Evolutionary conservation across 2,888 invertebrate genomes (phyloP), one percentile per base, ranked within the genome.

Genomic region (Byasa hedistus): DNA sequence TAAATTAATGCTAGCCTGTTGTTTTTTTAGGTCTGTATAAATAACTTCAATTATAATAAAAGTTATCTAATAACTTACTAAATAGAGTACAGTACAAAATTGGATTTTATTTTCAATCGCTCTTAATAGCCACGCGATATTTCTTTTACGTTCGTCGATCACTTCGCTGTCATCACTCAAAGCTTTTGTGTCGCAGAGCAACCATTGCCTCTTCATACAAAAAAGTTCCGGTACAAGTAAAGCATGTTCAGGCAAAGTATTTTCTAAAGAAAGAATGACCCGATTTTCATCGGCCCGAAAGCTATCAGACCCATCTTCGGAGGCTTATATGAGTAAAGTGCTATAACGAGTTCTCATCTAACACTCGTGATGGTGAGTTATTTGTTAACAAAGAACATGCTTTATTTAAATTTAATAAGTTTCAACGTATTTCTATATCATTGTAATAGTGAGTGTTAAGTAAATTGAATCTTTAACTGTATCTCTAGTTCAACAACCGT

Each of bases 181-280:
- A 17, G 58, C 62, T 19, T 54, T 66, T 66, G 57, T 62, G 57
- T 61, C 44, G 23, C 61, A 66, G 52, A 57, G 61, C 36, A 56
- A 55, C 55, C 63, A 63, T 55, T 44, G 51, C 55, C 23, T 55
- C 58, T 44, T 59, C 62, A 23, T 55, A 63, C 55, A 66, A 66
- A 66, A 66, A 66, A 58, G 54, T 66, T 63, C 66, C 62, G 62
- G 36, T 66, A 66, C 55, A 66, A 62, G 61, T 61, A 61, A 52
- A 62, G 44, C 48, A 44, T 61, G 62, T 62, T 62, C 55, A 55
- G 66, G 48, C 58, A 56, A 32, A 63, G 62, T 58, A 62, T 66
- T 63, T 63, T 66, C 62, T 63, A 63, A 59, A 66, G 62, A 66
- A 63, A 63, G 55, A 66, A 66, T 63, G 66, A 63, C 66, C 62